phyloP scores from a whole-genome alignment of 2,888 invertebrate species.

The Coecobrya sp. region DNA sequence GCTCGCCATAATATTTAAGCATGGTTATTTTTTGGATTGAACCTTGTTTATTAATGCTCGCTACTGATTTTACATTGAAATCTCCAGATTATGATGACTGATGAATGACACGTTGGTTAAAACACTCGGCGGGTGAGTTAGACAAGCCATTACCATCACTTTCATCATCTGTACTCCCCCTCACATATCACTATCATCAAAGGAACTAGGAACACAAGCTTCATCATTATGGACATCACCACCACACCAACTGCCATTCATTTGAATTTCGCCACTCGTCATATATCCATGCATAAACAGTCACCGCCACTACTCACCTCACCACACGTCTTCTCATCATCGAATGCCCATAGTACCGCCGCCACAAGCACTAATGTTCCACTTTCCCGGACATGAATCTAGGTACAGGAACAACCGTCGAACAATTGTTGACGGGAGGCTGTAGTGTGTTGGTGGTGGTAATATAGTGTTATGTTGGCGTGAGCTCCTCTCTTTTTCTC shows the following conservation, averaged over 20 bases:
- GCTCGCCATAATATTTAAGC: not conserved
- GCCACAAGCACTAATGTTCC: not conserved
- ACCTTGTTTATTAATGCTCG: not conserved
- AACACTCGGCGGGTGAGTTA: not conserved
- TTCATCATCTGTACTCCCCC: not conserved
- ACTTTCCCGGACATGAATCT: not conserved
- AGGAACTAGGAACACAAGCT: not conserved
- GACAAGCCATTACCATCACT: not conserved
- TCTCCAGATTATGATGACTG: not conserved
- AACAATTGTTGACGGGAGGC: not conserved
- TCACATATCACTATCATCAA: conserved; percentile 29
- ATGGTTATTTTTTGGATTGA: not conserved
- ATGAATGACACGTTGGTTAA: conserved; percentile 4
- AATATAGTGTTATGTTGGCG: no score
- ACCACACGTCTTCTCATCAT: not conserved
- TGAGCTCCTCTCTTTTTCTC: not conserved
- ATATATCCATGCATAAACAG: not conserved
- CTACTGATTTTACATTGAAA: not conserved
- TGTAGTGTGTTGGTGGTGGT: not conserved
- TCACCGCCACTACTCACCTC: not conserved
- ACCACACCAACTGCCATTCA: conserved; percentile 52
- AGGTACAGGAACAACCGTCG: not conserved
- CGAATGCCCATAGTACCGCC: not conserved
- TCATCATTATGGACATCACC: not conserved
- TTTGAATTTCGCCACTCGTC: conserved; percentile 34